phyloP scores from a whole-genome alignment of 2,888 invertebrate species.

The Pollenia amentaria region DNA sequence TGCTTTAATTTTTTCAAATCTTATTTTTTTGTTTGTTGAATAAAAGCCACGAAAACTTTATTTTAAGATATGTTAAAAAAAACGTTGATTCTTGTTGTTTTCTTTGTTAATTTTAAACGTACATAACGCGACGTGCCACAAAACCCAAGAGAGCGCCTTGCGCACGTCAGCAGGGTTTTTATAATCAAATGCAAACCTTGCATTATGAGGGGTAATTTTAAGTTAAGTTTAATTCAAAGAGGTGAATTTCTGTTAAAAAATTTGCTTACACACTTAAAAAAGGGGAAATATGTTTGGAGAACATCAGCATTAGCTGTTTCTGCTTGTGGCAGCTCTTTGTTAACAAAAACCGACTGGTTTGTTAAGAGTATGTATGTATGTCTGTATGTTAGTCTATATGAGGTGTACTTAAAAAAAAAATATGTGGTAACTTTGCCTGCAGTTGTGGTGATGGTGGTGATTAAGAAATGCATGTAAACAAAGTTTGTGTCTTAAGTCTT shows the following conservation, averaged over 20 bases:
- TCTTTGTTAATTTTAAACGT: conserved; percentile 65
- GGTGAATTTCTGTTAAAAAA: conserved; percentile 56
- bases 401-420: conserved; percentile 7
- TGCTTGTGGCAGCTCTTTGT: background rate
- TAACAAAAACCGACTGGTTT: conserved; percentile 22
- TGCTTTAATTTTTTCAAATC: conserved; percentile 11
- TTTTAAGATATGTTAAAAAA: conserved; percentile 10
- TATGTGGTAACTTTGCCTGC: conserved; percentile 47
- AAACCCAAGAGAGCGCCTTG: conserved; percentile 74
- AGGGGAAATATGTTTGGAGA: conserved; percentile 34
- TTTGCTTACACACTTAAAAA: background rate
- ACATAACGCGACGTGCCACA: conserved; percentile 74
- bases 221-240: background rate
- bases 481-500: conserved; percentile 68
- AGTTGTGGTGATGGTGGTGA: conserved; percentile 47
- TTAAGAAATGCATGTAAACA: conserved; percentile 64
- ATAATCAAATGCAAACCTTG: conserved; percentile 75
- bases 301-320: conserved; percentile 35
- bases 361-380: background rate
- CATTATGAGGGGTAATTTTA: conserved; percentile 65
- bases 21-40: conserved; percentile 35
- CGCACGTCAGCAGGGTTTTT: conserved; percentile 76
- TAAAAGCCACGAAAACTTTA: background rate
- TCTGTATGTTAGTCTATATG: background rate
- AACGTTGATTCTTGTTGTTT: conserved; percentile 48